Evolutionary conservation across 2,797 vertebrate species (phyloP), one percentile per base, ranked within the genome.

Genomic region (Australoheros facetus): DNA sequence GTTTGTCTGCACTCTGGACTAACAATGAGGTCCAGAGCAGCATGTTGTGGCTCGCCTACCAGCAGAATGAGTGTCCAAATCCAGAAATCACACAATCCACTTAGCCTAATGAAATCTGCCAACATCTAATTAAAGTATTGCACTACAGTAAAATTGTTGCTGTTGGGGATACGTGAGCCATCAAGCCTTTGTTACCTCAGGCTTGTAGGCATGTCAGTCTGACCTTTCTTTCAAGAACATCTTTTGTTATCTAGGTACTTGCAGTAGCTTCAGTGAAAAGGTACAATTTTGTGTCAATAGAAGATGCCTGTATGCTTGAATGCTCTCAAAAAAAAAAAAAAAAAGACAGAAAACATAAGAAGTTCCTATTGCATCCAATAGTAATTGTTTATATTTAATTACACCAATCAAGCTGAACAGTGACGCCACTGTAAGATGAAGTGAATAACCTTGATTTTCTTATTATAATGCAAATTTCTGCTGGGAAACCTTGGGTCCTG

Each of bases 1-100:
- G 81, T 89, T 84, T 77, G 80, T 74, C 77, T 89, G 82, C 71
- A 89, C 74, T 87, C 71, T 79, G 62, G 81, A 83, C 85, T 77
- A 75, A 76, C 86, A 81, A 92, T 58, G 16, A 66, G 60, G 48
- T 93, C 81, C 90, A 88, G 75, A 83, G 72, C 58, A 58, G 83
- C 81, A 73, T 75, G 59, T 73, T 55, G 79, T 86, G 79, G 82
- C 84, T 84, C 2, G 5, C 19, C 74, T 57, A 77, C 66, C 73
- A 56, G 75, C 74, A 81, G 66, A 80, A 80, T 11, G 14, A 73
- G 19, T 77, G 77, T 84, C 64, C 73, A 77, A 45, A 77, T 28
- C 19, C 55, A 79, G 75, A 79, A 56, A 77, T 80, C 30, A 19
- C 48, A 19, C 56, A 80, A 69, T 66, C 56, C 37, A 59, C 42